Base-by-base conservation (phyloP, 2,888 invertebrate species). In the Cactoblastis cactorum region DNA sequence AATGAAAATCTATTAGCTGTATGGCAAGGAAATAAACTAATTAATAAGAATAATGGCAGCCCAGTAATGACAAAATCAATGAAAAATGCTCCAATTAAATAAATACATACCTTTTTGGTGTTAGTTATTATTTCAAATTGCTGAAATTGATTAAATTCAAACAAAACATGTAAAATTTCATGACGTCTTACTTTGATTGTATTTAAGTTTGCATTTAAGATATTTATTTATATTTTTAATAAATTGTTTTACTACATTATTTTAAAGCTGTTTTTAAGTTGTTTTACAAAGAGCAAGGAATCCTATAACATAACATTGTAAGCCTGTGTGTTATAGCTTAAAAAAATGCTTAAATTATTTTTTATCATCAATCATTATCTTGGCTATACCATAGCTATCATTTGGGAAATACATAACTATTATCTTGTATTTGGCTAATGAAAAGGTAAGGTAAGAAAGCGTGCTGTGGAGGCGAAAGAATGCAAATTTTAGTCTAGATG, bases 31-130 rank as follows among this genome's bases (percentile, higher is more conserved):
- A 95, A 94, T 80, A 91, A 92, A 66, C 84, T 98, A 57, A 74
- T 95, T 51, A 91, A 79, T 57, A 95, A 96, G 50, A 83, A 92
- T 49, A 91, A 90, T 61, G 96, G 96, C 22, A 96, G 95, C 57
- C 91, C 92, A 67, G 91, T 97, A 17, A 92, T 90, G 39, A 94
- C 95, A 62, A 94, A 94, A 77, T 91, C 92, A 49, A 91, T 98
- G 80, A 93, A 93, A 69, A 94, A 94, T 78, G 95, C 95, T 59
- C 94, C 95, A 19, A 97, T 98, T 58, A 97, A 95, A 91, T 98
- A 76, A 72, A 24, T 8, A 37, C 35, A 15, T 35, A 37, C 22
- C 22, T 22, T 22, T 4, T 22, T 22, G n/a, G n/a, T n/a, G n/a
- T n/a, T n/a, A n/a, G n/a, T n/a, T n/a, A n/a, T n/a, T n/a, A n/a